phyloP scores from a whole-genome alignment of 2,888 invertebrate species.

The Melinaea menophilus region DNA sequence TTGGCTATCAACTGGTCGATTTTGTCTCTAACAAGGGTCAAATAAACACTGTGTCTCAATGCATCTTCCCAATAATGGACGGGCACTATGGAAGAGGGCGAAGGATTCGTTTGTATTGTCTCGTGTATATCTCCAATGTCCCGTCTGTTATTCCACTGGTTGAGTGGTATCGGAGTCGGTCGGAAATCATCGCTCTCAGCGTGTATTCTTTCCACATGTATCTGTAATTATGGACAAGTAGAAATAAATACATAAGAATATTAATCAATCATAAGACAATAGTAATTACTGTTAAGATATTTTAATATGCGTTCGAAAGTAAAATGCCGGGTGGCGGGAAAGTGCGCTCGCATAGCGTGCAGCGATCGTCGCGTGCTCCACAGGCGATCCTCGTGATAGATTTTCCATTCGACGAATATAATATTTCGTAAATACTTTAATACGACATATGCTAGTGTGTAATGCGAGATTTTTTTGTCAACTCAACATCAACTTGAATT shows the following conservation, averaged over 20 bases:
- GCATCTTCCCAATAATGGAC: constrained; percentile 82
- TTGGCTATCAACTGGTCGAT: constrained; percentile 71
- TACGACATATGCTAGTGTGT: neutral
- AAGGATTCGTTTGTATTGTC: constrained; percentile 43
- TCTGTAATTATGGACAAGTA: constrained; percentile 44
- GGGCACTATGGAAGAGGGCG: constrained; percentile 45
- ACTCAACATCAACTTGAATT: too few species aligned
- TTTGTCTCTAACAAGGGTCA: constrained; percentile 79
- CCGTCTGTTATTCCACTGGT: constrained; percentile 52
- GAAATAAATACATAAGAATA: constrained; percentile 15
- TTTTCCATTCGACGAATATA: constrained; percentile 66
- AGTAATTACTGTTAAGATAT: constrained; percentile 45
- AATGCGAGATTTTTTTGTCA: too few species aligned
- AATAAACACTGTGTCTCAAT: constrained; percentile 81
- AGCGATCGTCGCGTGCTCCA: constrained; percentile 55
- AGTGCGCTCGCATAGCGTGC: constrained; percentile 57
- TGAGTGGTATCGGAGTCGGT: constrained; percentile 67
- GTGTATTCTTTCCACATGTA: constrained; percentile 48
- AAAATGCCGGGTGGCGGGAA: constrained; percentile 66
- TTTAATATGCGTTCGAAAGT: constrained; percentile 73
- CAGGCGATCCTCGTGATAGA: constrained; percentile 42
- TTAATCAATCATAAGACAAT: constrained; percentile 26
- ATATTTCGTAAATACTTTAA: constrained; percentile 34
- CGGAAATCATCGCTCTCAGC: constrained; percentile 56
- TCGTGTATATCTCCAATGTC: constrained; percentile 50